Conservation (phyloP, 1,140 invertebrate species). For the Drosophila pandora region DNA sequence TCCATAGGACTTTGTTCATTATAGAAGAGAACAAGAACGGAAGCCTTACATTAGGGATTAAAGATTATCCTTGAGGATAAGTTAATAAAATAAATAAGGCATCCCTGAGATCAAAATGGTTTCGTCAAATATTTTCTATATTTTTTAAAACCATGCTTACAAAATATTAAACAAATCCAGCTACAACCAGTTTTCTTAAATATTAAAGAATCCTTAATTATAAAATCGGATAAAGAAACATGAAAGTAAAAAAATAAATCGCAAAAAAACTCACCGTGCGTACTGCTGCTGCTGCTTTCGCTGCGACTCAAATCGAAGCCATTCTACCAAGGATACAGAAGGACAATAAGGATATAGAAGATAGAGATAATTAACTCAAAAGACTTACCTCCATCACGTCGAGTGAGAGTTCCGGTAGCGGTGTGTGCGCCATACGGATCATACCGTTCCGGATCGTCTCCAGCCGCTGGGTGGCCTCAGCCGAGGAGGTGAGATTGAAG, state of each 20-base stretch:
- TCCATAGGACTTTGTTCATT: no score
- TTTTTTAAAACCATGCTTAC: no score
- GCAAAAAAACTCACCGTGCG: slow-evolving; percentile 53
- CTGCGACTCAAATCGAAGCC: slow-evolving; percentile 86
- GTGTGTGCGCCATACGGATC: slow-evolving; percentile 51
- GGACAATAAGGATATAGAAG: neutral
- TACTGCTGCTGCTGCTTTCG: slow-evolving; percentile 62
- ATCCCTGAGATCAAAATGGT: no score
- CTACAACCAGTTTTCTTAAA: no score
- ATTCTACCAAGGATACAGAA: slow-evolving; percentile 84
- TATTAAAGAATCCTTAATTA: neutral
- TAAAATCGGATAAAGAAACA: no score
- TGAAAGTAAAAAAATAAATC: neutral
- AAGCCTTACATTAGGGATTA: no score
- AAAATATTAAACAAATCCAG: no score
- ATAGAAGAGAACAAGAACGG: no score
- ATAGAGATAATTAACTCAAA: no score
- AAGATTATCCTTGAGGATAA: no score
- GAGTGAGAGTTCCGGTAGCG: slow-evolving; percentile 81
- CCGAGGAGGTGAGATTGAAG: slow-evolving; percentile 72
- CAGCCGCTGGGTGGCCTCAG: slow-evolving; percentile 63
- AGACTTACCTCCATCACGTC: slow-evolving; percentile 88
- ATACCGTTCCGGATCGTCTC: slow-evolving; percentile 77
- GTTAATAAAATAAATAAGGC: no score
- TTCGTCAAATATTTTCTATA: no score